These are phyloP conservation scores for Thymallus thymallus DNA, from an alignment of 2,113 vertebrate species.

Conservation along the genomic window DNA sequence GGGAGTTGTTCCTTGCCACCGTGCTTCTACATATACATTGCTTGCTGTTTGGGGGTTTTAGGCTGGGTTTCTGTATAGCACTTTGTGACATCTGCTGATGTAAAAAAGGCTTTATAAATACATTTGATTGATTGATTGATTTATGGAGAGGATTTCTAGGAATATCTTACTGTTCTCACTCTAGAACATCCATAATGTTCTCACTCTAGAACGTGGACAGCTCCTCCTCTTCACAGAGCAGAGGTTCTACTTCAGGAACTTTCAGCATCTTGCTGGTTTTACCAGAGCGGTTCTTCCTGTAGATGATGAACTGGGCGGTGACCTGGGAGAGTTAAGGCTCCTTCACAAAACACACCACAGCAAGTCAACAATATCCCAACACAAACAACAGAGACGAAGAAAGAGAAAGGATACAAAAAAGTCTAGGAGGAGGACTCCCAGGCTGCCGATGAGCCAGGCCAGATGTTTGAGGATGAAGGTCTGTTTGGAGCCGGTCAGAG, in stretches of 20 bases:
- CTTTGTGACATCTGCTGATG: no score
- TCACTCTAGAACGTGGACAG: slow-evolving; percentile 35
- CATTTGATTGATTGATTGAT: no score
- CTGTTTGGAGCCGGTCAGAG: slow-evolving; percentile 39
- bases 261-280: slow-evolving; percentile 1
- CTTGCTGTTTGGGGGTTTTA: no score
- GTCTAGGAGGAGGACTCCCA: slow-evolving; percentile 71
- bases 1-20: no score
- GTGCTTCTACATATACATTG: no score
- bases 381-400: no score
- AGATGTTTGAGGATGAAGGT: slow-evolving; percentile 68
- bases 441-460: slow-evolving; percentile 72
- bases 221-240: slow-evolving; percentile 58
- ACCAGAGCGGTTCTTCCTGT: slow-evolving; percentile 40
- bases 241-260: slow-evolving; percentile 61
- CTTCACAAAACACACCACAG: slow-evolving; percentile 27
- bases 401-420: slow-evolving; percentile 73
- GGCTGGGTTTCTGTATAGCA: no score
- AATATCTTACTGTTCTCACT: no score
- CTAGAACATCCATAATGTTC: background rate
- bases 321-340: slow-evolving; percentile 69
- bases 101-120: no score
- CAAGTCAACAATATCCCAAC: background rate
- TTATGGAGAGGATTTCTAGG: no score
- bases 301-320: slow-evolving; percentile 64